Evolutionary conservation across 2,113 vertebrate genomes (phyloP), one percentile per base, ranked within the genome.

Genomic region (Pluvianellus socialis): DNA sequence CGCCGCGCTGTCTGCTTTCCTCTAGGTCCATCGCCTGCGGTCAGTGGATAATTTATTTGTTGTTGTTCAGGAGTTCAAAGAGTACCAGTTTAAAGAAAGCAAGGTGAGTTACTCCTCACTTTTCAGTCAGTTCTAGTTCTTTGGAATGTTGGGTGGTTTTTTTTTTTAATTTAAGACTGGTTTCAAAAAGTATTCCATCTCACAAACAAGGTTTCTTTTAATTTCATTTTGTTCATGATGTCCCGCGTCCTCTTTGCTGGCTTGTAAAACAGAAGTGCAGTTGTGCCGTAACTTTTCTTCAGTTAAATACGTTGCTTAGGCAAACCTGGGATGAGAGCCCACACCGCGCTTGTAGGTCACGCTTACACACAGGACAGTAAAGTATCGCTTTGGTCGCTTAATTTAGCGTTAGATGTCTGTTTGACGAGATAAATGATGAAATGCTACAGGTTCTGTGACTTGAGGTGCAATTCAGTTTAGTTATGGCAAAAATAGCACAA

Each of bases 31-130:
- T 96, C 98, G 97, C 15, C 97, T 99, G 42, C 98, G 98, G 93
- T 99, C 99, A 40, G 99, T 99, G 91, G 99, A 99, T 97, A 99
- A 99, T 84, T 97, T 99, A 50, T 99, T 99, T 97, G 99, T 99
- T 42, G 99, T 99, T 14, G 98, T 99, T 75, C 95, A 99, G 70
- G 98, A 99, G 73, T 99, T 99, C 97, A 98, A 98, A 73, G 98
- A 99, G 86, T 99, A 99, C 59, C 98, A 98, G 6, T 99, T 99
- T 89, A 99, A 99, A 97, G 98, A 98, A 71, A 98, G 95, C 66
- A 99, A 99, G 99, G 99, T 99, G 97, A 97, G 96, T 32, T 59
- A 6, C 56, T 23, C 8, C 4, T 58, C n/a, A 2, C 6, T 61
- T 67, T 59, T 12, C 20, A 13, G 0, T 21, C 11, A 2, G 14